Evolutionary conservation across 2,113 vertebrate genomes (phyloP).

Genomic region (Hippolais icterina): DNA sequence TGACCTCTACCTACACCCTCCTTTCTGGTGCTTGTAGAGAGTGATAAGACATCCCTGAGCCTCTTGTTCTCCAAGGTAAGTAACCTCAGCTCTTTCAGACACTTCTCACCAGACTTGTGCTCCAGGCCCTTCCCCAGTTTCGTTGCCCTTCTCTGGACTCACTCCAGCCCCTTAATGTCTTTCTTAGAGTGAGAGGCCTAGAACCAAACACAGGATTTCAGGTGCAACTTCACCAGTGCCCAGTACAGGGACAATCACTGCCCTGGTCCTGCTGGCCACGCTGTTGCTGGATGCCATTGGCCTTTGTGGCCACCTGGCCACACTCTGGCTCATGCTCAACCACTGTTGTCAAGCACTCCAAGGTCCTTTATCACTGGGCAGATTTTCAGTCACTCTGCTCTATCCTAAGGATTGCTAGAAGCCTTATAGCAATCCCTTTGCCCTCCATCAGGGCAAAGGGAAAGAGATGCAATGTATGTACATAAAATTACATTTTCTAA

Average conservation of each 20-base stretch:
- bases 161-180: not conserved
- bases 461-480: not conserved
- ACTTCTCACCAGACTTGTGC: fast-evolving
- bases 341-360: fast-evolving
- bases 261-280: not conserved
- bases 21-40: not conserved
- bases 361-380: not conserved
- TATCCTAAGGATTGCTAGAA: not conserved
- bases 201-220: fast-evolving
- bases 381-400: not conserved
- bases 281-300: fast-evolving
- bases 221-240: no score
- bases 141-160: fast-evolving
- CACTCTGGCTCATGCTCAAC: fast-evolving
- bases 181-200: no score
- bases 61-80: not conserved
- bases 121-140: not conserved
- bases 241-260: not conserved
- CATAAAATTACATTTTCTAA: not conserved
- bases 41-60: not conserved
- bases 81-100: fast-evolving
- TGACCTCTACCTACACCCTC: not conserved
- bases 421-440: no score
- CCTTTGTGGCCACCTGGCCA: not conserved
- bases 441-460: not conserved